Evolutionary conservation across 1,140 invertebrate species (phyloP), one percentile per base, ranked within the genome.

Genomic region (Rhopalosiphum padi): DNA sequence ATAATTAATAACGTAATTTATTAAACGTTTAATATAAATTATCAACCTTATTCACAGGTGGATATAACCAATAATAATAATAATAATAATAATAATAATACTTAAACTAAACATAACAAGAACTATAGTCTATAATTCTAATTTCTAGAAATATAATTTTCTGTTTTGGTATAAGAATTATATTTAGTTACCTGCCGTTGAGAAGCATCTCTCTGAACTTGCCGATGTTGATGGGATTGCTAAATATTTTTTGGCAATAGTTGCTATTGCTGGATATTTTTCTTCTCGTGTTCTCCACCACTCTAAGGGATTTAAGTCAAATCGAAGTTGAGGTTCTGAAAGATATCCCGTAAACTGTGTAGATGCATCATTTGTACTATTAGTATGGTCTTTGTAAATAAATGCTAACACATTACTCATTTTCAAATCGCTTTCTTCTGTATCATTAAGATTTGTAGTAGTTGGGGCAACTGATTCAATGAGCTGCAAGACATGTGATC

Each of bases 311-410:
- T 51, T 89, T 89, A 89, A 89, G 35, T 89, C 87, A 22, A 89
- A 89, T 89, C 30, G 48, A 21, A 89, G 87, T 89, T 89, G 87
- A 89, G 87, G 87, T 53, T 89, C 87, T 89, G 87, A 89, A 51
- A 89, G 46, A 89, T 89, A 89, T 35, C 46, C 48, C 25, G 48
- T 53, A 53, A n/a, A n/a, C n/a, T n/a, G n/a, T n/a, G n/a, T n/a
- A n/a, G n/a, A n/a, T n/a, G n/a, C n/a, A n/a, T n/a, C n/a, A n/a
- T n/a, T n/a, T n/a, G n/a, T n/a, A n/a, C n/a, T n/a, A n/a, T n/a
- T n/a, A n/a, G n/a, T n/a, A n/a, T n/a, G n/a, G n/a, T n/a, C n/a
- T n/a, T n/a, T n/a, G n/a, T n/a, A n/a, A n/a, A n/a, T n/a, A n/a
- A n/a, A n/a, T n/a, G n/a, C n/a, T n/a, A n/a, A n/a, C n/a, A n/a